Evolutionary conservation across 92 coral and sea anemone species (phyloP), one percentile per base, ranked within the genome.

Genomic region (Muricea muricata): DNA sequence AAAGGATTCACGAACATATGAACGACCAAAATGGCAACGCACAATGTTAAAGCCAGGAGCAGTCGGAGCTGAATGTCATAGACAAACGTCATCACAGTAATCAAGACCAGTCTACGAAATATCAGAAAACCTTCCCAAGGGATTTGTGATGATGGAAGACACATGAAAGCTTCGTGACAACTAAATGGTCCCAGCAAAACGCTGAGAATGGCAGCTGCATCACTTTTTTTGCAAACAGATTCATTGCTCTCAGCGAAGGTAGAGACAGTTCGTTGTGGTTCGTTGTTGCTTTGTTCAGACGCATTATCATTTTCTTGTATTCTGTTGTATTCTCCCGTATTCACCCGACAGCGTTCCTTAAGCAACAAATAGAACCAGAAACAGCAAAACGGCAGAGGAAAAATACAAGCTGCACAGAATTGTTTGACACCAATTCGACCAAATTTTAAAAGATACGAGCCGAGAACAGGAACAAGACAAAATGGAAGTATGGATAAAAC

Each of bases 91-190:
- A 67, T 30, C 12, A n/a, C 73, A 30, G 33, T 18, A 33, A 67
- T 67, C 26, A 67, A 9, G 1, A 29, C 37, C 2, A 65, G 72
- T 65, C 72, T 29, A 0, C 72, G 72, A 29, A 65, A 65, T 65
- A 33, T 65, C 4, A 65, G 72, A 29, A 40, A 42, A 23, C 79
- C 79, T 39, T 73, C 79, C 79, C 79, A 46, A 12, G 80, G 80
- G 1, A 74, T 25, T 29, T 37, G 12, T 10, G 63, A 74, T 1
- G 56, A 23, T 7, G 79, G 79, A 20, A 73, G 45, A 45, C 79
- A 73, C 15, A 73, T 50, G 24, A 73, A 15, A 41, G 26, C 21
- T 46, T 73, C 8, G 21, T 73, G 79, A 41, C 3, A 1, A 41
- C 79, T 73, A 31, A 73, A 73, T 7, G 79, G 60, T 6, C 58